Conservation (phyloP, 2,797 vertebrate genomes). For the Diplodus sargus region DNA sequence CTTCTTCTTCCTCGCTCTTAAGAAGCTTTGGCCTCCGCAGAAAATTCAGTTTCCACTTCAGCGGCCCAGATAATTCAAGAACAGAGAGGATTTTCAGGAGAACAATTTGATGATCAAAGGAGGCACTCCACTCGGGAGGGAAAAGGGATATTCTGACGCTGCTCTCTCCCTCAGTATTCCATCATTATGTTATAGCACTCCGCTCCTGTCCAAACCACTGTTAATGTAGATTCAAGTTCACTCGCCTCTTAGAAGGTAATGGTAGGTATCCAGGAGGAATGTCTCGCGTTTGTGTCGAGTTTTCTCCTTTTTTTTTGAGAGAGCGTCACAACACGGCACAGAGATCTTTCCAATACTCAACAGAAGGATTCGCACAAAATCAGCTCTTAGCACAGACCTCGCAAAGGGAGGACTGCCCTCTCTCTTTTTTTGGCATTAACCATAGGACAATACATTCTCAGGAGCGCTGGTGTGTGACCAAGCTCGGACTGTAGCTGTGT, state of each 20-base stretch:
- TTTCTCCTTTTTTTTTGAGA: slow-evolving; percentile 3
- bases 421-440: slow-evolving; percentile 40
- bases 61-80: slow-evolving; percentile 81
- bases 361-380: slow-evolving; percentile 35
- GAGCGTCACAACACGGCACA: not conserved
- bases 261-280: slow-evolving; percentile 33
- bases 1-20: slow-evolving; percentile 57
- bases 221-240: slow-evolving; percentile 60
- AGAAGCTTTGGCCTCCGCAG: slow-evolving; percentile 71
- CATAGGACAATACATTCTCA: slow-evolving; percentile 55
- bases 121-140: slow-evolving; percentile 68
- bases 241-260: slow-evolving; percentile 54
- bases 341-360: slow-evolving; percentile 40
- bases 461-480: slow-evolving; percentile 65
- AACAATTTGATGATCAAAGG: slow-evolving; percentile 85
- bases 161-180: slow-evolving; percentile 53
- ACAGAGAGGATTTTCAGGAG: slow-evolving; percentile 79
- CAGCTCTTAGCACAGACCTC: slow-evolving; percentile 14
- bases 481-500: slow-evolving; percentile 56
- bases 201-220: slow-evolving; percentile 43
- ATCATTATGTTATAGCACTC: slow-evolving; percentile 68
- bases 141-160: slow-evolving; percentile 68
- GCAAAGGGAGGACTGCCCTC: slow-evolving; percentile 22
- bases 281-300: slow-evolving; percentile 10
- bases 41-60: slow-evolving; percentile 81